phyloP scores from a whole-genome alignment of 2,797 vertebrate species.

The Squalus acanthias region DNA sequence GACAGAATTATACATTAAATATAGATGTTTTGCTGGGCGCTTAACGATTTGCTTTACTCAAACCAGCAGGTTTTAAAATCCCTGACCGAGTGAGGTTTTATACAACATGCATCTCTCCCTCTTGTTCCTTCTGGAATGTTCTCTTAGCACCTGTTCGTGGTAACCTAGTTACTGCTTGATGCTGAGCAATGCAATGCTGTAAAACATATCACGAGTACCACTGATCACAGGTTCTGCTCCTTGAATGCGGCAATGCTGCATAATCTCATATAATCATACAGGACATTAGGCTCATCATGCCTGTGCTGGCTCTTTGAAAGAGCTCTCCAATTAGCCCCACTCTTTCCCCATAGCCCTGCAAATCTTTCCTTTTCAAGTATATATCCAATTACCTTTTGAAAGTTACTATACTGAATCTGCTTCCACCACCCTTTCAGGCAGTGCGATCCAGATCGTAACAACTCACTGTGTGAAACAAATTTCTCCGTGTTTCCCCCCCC shows the following conservation, averaged over 20 bases:
- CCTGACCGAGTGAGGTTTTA: background rate
- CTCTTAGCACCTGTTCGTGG: background rate
- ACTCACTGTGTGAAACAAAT: background rate
- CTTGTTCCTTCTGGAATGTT: background rate
- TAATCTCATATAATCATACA: background rate
- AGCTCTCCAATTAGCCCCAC: background rate
- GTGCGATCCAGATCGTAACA: background rate
- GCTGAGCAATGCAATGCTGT: background rate
- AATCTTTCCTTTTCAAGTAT: background rate
- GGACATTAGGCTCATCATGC: background rate
- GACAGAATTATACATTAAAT: background rate
- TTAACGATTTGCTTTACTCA: background rate
- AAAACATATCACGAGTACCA: background rate
- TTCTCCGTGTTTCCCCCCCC: background rate
- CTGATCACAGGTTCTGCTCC: no score
- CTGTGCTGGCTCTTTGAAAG: background rate
- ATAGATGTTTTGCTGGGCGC: background rate
- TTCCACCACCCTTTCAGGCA: background rate
- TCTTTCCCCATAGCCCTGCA: no score
- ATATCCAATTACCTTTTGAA: background rate
- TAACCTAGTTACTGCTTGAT: background rate
- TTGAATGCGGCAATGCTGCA: background rate
- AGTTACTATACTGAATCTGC: background rate
- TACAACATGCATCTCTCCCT: background rate
- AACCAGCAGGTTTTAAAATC: background rate